These are phyloP conservation scores for Umimayanthus kanabou DNA, from an alignment of 92 coral and sea anemone species.

Conservation along the genomic window DNA sequence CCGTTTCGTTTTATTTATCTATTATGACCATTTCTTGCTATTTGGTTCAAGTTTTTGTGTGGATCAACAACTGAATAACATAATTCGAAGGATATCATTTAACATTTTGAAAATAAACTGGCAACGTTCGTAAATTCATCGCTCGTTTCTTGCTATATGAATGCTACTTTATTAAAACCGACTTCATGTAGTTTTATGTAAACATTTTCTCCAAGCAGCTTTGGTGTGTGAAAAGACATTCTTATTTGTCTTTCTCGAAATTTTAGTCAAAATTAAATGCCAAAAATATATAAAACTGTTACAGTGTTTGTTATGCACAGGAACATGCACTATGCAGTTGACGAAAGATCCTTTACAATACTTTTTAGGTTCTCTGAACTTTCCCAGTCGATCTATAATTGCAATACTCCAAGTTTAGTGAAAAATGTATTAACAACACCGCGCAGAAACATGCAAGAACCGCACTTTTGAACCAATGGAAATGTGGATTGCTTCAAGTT, in stretches of 20 bases:
- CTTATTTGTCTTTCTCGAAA: background rate
- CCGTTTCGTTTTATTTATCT: background rate
- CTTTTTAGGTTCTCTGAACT: background rate
- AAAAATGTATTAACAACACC: background rate
- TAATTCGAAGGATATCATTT: background rate
- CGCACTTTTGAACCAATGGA: background rate
- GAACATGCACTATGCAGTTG: no score
- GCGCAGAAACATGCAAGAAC: background rate
- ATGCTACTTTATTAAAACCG: background rate
- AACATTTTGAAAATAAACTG: background rate
- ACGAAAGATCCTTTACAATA: background rate
- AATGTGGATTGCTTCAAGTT: no score
- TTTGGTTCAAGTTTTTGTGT: background rate
- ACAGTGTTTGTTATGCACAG: background rate
- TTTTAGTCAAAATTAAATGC: no score
- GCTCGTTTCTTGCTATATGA: background rate
- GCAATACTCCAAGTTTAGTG: background rate
- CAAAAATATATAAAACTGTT: background rate
- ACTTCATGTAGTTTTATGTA: background rate
- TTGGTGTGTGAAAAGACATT: background rate
- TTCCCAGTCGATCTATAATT: background rate
- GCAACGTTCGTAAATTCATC: no score
- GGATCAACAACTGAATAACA: background rate
- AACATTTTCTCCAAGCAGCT: background rate
- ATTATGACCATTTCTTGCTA: no score